Conservation (phyloP, 1,140 invertebrate species). For the Rhynchophorus ferrugineus region DNA sequence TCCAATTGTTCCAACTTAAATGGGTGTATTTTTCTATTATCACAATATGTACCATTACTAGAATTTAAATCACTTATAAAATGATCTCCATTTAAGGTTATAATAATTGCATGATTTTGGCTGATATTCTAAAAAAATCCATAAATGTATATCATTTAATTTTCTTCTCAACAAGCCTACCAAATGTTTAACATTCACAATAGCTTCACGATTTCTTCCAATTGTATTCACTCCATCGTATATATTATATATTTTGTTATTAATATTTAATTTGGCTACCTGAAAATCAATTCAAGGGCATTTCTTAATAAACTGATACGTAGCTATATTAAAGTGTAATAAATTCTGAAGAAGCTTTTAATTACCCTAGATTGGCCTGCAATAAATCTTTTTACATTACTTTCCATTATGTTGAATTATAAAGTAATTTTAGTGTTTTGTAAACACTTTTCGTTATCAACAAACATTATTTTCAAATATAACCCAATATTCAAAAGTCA, state of each 20-base stretch:
- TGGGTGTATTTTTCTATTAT: conserved; percentile 25
- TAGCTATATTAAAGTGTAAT: too few species aligned
- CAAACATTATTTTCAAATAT: too few species aligned
- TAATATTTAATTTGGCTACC: conserved; percentile 24
- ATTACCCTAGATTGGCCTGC: too few species aligned
- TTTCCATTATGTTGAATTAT: too few species aligned
- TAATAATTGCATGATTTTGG: conserved; percentile 33
- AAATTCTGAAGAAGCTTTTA: too few species aligned
- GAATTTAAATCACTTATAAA: conserved; percentile 35
- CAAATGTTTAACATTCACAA: conserved; percentile 31
- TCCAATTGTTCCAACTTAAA: conserved; percentile 28
- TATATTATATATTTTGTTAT: conserved; percentile 27
- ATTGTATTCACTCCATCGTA: conserved; percentile 34
- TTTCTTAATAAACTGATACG: too few species aligned
- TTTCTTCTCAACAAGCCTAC: conserved; percentile 22
- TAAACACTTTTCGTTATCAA: too few species aligned
- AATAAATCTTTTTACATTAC: too few species aligned
- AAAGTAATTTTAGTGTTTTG: too few species aligned
- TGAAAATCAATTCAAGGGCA: too few species aligned
- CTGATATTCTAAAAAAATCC: conserved; percentile 31
- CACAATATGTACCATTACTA: conserved; percentile 32
- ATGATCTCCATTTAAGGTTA: conserved; percentile 28
- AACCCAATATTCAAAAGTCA: too few species aligned
- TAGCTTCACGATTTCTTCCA: conserved; percentile 31
- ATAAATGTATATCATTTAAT: conserved; percentile 1